Base-by-base conservation (phyloP, 1,140 invertebrate species). In the Gryon sp. region DNA sequence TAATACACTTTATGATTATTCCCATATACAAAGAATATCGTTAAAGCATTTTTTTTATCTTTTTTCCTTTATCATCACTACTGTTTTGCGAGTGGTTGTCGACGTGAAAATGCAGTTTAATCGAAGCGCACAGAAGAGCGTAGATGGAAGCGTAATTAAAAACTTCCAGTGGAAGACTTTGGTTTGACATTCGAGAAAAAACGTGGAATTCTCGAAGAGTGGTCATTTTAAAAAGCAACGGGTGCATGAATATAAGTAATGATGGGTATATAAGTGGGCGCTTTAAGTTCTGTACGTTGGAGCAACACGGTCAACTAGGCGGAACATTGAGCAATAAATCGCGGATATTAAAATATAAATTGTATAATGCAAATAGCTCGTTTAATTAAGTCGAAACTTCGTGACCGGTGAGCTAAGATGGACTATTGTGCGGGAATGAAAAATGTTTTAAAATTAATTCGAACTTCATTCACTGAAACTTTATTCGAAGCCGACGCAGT, bases 361-460 rank as follows among this genome's bases (percentile, higher is more conserved):
- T 80, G 60, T 45, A 74, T 72, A 68, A 70, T 72, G 60, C 38
- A 80, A 83, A 79, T 75, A 32, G 15, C 20, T 30, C 11, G 66
- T 73, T 82, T 81, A 79, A 84, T 83, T 81, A 81, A 80, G 62
- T 81, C 68, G 30, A 76, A 74, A 78, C 76, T 77, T 70, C 24
- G 26, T 32, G 24, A 34, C 22, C n/a, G 9, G 34, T 7, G 22
- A 32, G 16, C 2, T 18, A 62, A 40, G 22, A 34, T 24, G 11
- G 18, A 16, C 18, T 18, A 40, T 11, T 20, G 1, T 40, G 15
- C 2, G 30, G 5, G n/a, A 18, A 59, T n/a, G 8, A 36, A 70
- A 38, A 41, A 63, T 41, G 40, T 45, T 52, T 52, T 22, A 14
- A 40, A 52, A 60, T 26, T 48, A 15, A 50, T 43, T 32, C 20